Percentiles rank a stretch among this genome's conserved stretches.
These are phyloP conservation scores for Mayetiola destructor DNA, from an alignment of 2,888 invertebrate genomes.

Conservation along the genomic window DNA sequence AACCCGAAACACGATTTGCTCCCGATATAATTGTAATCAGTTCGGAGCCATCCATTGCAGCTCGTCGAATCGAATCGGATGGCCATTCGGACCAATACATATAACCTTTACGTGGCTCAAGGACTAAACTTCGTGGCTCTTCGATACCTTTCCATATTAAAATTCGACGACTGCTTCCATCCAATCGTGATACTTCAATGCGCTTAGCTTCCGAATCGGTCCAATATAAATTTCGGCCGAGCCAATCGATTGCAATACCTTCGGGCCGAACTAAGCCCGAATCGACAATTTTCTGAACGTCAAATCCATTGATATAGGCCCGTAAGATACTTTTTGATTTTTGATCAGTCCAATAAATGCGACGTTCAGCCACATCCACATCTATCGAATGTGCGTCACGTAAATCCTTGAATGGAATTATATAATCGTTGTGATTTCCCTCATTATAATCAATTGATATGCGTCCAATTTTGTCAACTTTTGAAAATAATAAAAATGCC, in stretches of 20 bases:
- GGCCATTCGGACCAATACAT: conserved; percentile 84
- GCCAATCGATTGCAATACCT: conserved; percentile 83
- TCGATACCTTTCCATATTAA: conserved; percentile 70
- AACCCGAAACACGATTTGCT: conserved; percentile 54
- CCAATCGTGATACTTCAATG: conserved; percentile 69
- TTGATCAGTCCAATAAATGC: conserved; percentile 87
- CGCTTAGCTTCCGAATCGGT: conserved; percentile 65
- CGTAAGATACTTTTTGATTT: conserved; percentile 68
- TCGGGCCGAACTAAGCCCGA: conserved; percentile 50
- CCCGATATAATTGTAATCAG: conserved; percentile 51
- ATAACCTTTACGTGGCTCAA: conserved; percentile 68
- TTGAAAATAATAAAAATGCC: conserved; percentile 73
- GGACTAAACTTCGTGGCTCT: conserved; percentile 64
- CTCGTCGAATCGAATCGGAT: conserved; percentile 59
- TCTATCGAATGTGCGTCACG: conserved; percentile 80
- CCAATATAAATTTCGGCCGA: conserved; percentile 67
- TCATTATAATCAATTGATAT: conserved; percentile 69
- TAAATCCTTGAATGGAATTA: conserved; percentile 70
- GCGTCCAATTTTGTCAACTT: conserved; percentile 53
- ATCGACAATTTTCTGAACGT: conserved; percentile 69
- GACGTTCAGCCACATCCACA: conserved; percentile 63
- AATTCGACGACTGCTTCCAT: conserved; percentile 63
- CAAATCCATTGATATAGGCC: conserved; percentile 78
- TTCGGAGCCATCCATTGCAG: conserved; percentile 64
- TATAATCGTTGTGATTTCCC: conserved; percentile 55